phyloP scores from a whole-genome alignment of 2,797 vertebrate genomes.

The Iguana delicatissima region DNA sequence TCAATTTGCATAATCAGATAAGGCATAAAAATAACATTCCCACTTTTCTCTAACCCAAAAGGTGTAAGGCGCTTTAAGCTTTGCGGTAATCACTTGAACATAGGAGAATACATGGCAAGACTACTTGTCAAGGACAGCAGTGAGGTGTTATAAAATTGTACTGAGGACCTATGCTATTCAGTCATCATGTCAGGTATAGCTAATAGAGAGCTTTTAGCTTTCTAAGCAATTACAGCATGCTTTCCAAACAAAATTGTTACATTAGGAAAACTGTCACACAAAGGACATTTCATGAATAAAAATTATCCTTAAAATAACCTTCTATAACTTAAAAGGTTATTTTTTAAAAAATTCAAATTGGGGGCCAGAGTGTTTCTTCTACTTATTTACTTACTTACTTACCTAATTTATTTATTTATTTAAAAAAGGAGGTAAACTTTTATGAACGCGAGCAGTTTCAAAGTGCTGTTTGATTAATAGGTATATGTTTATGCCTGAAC shows the following conservation, averaged over 20 bases:
- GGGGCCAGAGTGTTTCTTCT: constrained; percentile 8
- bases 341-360: constrained; percentile 34
- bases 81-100: constrained; percentile 15
- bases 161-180: constrained; percentile 40
- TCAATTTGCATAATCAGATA: constrained; percentile 29
- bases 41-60: constrained; percentile 52
- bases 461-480: background rate
- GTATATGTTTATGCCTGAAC: background rate
- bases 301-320: constrained; percentile 73
- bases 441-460: background rate
- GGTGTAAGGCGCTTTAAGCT: constrained; percentile 20
- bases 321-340: constrained; percentile 64
- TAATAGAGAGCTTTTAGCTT: constrained; percentile 55
- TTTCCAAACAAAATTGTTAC: constrained; percentile 71
- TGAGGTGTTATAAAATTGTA: constrained; percentile 62
- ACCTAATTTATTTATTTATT: background rate
- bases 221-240: constrained; percentile 61
- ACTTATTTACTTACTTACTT: background rate
- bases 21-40: background rate
- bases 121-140: constrained; percentile 36
- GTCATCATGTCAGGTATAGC: constrained; percentile 45
- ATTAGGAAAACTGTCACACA: constrained; percentile 64
- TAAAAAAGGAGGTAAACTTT: background rate
- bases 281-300: constrained; percentile 57
- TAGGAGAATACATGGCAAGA: constrained; percentile 50